phyloP scores from a whole-genome alignment of 2,797 vertebrate species.

The Enoplosus armatus region DNA sequence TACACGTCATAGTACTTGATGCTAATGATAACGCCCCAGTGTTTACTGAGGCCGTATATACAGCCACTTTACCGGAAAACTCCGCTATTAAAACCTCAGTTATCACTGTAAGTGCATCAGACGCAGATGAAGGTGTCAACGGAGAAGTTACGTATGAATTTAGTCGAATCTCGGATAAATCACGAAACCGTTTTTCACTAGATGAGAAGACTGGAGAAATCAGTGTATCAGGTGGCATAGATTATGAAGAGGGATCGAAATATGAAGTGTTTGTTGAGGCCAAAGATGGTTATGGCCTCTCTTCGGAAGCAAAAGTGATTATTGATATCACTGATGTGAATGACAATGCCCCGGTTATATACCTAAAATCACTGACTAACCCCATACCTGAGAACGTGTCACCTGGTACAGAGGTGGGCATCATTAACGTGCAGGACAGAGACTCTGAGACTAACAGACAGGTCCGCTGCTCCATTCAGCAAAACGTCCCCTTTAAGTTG shows the following conservation, averaged over 20 bases:
- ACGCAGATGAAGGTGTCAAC: slow-evolving; percentile 77
- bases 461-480: no score
- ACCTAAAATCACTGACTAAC: no score
- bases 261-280: slow-evolving; percentile 80
- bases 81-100: slow-evolving; percentile 49
- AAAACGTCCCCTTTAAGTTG: no score
- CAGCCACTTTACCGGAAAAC: slow-evolving; percentile 69
- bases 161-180: slow-evolving; percentile 61
- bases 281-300: no score
- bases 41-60: slow-evolving; percentile 71
- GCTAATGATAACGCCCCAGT: slow-evolving; percentile 80
- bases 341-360: no score
- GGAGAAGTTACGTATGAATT: slow-evolving; percentile 73
- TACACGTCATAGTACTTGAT: slow-evolving; percentile 77
- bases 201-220: slow-evolving; percentile 70
- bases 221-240: slow-evolving; percentile 60
- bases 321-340: no score
- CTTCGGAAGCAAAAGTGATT: slow-evolving; percentile 70
- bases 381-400: no score
- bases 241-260: slow-evolving; percentile 77
- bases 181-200: slow-evolving; percentile 57
- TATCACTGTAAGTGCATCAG: slow-evolving; percentile 67
- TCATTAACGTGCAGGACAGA: no score
- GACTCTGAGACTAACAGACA: no score
- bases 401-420: no score